Base-by-base conservation (phyloP, 2,113 vertebrate species). In the Epinephelus fuscoguttatus region DNA sequence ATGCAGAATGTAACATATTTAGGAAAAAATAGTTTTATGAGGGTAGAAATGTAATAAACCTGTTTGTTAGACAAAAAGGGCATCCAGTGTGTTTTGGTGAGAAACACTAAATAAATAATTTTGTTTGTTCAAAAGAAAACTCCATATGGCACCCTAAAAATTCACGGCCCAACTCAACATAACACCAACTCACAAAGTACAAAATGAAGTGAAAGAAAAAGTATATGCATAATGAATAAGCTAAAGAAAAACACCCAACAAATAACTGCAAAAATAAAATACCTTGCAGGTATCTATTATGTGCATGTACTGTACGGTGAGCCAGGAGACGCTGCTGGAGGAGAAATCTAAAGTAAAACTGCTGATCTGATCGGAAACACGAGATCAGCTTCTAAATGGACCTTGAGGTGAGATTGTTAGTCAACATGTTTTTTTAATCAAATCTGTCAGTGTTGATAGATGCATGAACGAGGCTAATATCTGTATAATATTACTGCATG, bases 351-450 rank as follows among this genome's bases (percentile, higher is more conserved):
- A 27, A 47, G 2, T 37, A 42, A 42, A 42, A 2, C 8, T 10
- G 8, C 7, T 6, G 15, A 42, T 25, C 6, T 40, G 50, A 45
- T 47, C 4, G 4, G 69, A 78, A 59, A 52, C 10, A 49, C 2
- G n/a, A 78, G 5, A 52, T 52, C 19, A 78, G 64, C 37, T n/a
- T 4, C 25, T 40, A 60, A 78, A 62, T 37, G 1, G 25, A 68
- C 64, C 53, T 68, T 49, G 25, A 50, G 53, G 42, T 50, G 25
- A 68, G 42, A 59, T 11, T 45, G 27, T 60, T 74, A 11, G 33
- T 11, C n/a, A 25, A 52, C 47, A 19, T 27, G 45, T 21, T 21
- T 50, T 23, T 9, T 53, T 45, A 45, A 11, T 64, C n/a, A 11
- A 33, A 62, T 57, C 56, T 37, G 60, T 37, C 27, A 19, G 60